Conservation (phyloP, 1,140 invertebrate species). For the Polyergus mexicanus region DNA sequence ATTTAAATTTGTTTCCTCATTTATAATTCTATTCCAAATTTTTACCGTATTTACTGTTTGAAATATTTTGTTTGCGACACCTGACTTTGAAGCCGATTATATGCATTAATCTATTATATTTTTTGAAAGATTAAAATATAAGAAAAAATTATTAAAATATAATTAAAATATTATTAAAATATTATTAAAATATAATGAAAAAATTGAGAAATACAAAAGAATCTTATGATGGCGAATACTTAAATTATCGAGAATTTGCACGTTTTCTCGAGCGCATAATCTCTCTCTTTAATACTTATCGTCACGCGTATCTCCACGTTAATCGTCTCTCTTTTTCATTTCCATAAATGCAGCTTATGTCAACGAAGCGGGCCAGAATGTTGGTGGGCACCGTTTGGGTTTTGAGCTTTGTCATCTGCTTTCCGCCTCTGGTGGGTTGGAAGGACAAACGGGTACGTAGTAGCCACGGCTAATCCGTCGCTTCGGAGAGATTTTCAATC, state of each 20-base stretch:
- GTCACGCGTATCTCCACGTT: background rate
- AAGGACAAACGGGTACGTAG: conserved; percentile 92
- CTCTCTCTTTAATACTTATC: conserved; percentile 7
- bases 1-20: background rate
- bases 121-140: background rate
- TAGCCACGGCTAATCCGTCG: conserved; percentile 43
- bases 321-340: conserved; percentile 15
- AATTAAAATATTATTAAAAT: no score
- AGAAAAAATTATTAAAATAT: no score
- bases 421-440: conserved; percentile 98
- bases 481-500: conserved; percentile 14
- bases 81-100: background rate
- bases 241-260: background rate
- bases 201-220: background rate
- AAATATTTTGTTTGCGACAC: background rate
- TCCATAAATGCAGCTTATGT: conserved; percentile 91
- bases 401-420: conserved; percentile 98
- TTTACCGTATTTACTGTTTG: background rate
- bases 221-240: background rate
- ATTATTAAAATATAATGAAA: no score
- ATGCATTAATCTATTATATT: background rate
- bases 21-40: background rate
- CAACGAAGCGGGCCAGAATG: conserved; percentile 93
- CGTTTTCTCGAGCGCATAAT: background rate
- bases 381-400: conserved; percentile 97